Base-by-base conservation (phyloP, 2,888 invertebrate genomes). In the Pandemis cinnamomeana region DNA sequence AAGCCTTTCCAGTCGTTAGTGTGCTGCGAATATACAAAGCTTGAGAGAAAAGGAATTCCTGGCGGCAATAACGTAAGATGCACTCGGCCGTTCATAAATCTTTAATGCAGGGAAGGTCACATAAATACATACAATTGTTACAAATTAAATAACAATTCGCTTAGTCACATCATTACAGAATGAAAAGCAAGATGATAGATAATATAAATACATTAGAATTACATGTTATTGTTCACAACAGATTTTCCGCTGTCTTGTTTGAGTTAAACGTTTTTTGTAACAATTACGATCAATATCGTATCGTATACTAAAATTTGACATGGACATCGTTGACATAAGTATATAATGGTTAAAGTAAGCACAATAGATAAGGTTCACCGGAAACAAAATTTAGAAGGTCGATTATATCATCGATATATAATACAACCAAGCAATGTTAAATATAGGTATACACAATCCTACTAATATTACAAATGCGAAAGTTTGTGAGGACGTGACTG, bases 141-240 rank as follows among this genome's bases (percentile, higher is more conserved):
- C 27, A 58, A 58, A 27, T 0, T 27, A 58, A 10, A 63, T 11
- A 63, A 55, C 42, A 7, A 63, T 62, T 11, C 44, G 62, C 53
- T 71, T 62, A 46, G 68, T 72, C 73, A 64, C 64, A 5, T 58
- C 42, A 67, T 75, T 71, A 75, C 51, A 48, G 58, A 68, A 67
- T 71, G 63, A 71, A 62, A 75, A 61, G 61, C n/a, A 51, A 51
- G 41, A 62, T 46, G 66, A 58, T 66, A 53, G 41, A 67, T 66
- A 66, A 41, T 58, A 70, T 42, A 70, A 68, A 72, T 42, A 63
- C 20, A 72, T 15, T 41, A 51, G 27, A 27, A 66, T 55, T 67
- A 36, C 55, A 36, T 36, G 27, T 36, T 36, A 36, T 36, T n/a
- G 60, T 61, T 66, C 8, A 41, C 44, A 42, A 27, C 7, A 64